Evolutionary conservation across 2,797 vertebrate genomes (phyloP), one percentile per base, ranked within the genome.

Genomic region (Buphagus erythrorhynchus): DNA sequence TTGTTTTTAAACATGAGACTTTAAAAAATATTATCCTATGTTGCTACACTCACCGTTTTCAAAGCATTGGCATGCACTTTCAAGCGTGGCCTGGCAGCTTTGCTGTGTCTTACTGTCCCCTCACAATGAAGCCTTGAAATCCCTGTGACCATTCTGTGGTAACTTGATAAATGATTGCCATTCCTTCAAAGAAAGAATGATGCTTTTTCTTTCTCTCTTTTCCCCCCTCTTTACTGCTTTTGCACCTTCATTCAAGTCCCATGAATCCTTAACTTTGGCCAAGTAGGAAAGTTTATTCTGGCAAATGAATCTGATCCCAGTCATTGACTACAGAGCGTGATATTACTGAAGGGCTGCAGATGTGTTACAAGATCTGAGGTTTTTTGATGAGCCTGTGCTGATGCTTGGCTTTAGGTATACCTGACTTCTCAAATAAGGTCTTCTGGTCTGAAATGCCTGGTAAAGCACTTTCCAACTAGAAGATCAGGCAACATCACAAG

Each of bases 311-410:
- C 13, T 78, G 26, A 78, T 15, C 22, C 20, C 7, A 62, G 38
- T 71, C 38, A 12, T 55, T 63, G 55, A 26, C 20, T 75, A 11
- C 9, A 57, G n/a, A 68, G 6, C 1, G 1, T 55, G 38, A 24
- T 11, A 6, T 68, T 35, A 42, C 18, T 43, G 38, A 24, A 42
- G 16, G 28, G 35, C 38, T 79, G 26, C 25, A 68, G 45, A 26
- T 82, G 38, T 3, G 1, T 21, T 77, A 14, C 0, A 0, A 43
- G 15, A 20, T 57, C 25, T 74, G 35, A 75, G 40, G 3, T 46
- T 15, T 72, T 75, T 55, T 48, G 63, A 26, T 86, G 55, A 72
- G 9, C 58, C 26, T 88, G 21, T 4, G 7, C n/a, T 71, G 48
- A 15, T 59, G 33, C 36, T 71, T 82, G 58, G 36, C 36, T 33